These are phyloP conservation scores for Betta splendens DNA, from an alignment of 2,797 vertebrate species.

Conservation along the genomic window DNA sequence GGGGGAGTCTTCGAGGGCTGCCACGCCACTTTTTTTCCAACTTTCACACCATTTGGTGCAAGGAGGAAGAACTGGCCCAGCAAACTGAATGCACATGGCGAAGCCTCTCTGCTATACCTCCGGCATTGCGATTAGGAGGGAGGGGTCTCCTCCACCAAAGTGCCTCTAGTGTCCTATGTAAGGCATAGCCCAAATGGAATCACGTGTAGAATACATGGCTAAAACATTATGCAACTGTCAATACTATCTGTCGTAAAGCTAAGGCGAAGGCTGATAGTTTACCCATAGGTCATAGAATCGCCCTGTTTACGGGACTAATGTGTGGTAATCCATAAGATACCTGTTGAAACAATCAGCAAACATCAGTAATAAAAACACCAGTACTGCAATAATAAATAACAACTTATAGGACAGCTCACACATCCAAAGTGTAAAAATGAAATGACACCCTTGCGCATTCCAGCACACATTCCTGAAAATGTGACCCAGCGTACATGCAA, in stretches of 20 bases:
- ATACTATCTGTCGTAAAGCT: constrained; percentile 28
- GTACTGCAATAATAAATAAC: background rate
- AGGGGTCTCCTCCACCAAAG: constrained; percentile 55
- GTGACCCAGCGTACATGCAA: background rate
- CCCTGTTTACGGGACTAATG: background rate
- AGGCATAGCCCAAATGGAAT: constrained; percentile 23
- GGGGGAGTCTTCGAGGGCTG: constrained; percentile 1
- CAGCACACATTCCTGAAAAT: background rate
- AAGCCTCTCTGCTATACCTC: constrained; percentile 44
- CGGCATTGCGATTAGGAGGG: constrained; percentile 58
- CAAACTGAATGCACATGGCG: constrained; percentile 60
- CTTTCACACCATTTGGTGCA: constrained; percentile 9
- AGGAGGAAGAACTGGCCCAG: constrained; percentile 32
- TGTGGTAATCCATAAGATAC: constrained; percentile 4
- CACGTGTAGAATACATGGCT: constrained; percentile 50
- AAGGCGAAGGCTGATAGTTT: constrained; percentile 6
- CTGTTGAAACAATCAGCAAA: too few species aligned
- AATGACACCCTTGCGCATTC: background rate
- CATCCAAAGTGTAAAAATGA: background rate
- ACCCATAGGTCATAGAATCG: constrained; percentile 2
- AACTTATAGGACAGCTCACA: background rate
- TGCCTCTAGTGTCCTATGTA: constrained; percentile 53
- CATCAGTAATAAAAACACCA: too few species aligned
- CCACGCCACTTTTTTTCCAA: constrained; percentile 19
- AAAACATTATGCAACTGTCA: constrained; percentile 48